Base-by-base conservation (phyloP, 2,888 invertebrate genomes). In the Scaptomyza caliginosa region DNA sequence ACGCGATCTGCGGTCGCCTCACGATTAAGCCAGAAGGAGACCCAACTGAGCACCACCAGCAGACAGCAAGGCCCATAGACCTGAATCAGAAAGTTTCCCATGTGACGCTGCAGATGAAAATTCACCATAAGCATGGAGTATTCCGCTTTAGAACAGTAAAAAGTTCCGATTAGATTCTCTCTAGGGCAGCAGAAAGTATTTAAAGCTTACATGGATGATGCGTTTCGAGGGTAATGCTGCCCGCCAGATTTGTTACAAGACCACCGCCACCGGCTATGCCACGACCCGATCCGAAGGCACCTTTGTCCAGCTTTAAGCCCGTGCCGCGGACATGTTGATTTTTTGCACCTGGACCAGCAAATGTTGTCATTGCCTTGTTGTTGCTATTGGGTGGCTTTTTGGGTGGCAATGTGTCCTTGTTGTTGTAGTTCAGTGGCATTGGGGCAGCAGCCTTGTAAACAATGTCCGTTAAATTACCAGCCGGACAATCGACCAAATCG, bases 51-150 rank as follows among this genome's bases (percentile, higher is more conserved):
- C n/a, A 96, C 95, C 3, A 96, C 96, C 13, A 96, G 93, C 45
- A 96, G 93, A 39, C 96, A 94, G 85, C 96, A 96, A 0, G 96
- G 96, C 0, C 96, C 95, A 89, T 96, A 97, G 8, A 96, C 96
- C 92, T 97, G 96, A 77, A 96, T 95, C 38, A 96, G 92, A 89
- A 96, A 96, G 90, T 96, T 96, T n/a, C 96, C 96, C 94, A 96
- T 95, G 90, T 96, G 96, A 3, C 96, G 93, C 90, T 95, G 94
- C 30, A 96, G 93, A 90, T 95, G 95, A 86, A 96, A 96, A 83
- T 94, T 94, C 0, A 95, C 95, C 88, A 95, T 92, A 16, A 96
- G 91, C 93, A 95, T 94, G 48, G 94, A 94, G 87, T 94, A 94
- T 79, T 94, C 93, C 51, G 93, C 94, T 94, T 89, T 28, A 92